Conservation (phyloP, 2,888 invertebrate species). For the Pachycephus smyrnensis region DNA sequence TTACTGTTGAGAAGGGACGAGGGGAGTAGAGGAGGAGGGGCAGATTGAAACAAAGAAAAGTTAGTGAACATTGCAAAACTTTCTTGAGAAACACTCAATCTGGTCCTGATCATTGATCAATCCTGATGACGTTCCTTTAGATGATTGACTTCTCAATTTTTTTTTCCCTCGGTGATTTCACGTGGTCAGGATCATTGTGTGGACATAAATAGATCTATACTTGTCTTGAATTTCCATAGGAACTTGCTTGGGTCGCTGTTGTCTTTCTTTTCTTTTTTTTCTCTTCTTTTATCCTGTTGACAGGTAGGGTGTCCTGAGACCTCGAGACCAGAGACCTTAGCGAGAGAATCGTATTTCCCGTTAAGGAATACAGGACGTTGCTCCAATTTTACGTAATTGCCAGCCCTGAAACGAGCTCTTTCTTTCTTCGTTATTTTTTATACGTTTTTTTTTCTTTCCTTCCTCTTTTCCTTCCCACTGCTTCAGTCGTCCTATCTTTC, state of each 20-base stretch:
- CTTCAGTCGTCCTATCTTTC: background rate
- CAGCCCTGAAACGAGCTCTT: conserved; percentile 4
- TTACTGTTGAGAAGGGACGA: background rate
- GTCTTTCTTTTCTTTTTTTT: background rate
- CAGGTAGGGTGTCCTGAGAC: background rate
- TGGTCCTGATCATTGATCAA: background rate
- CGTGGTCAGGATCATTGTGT: background rate
- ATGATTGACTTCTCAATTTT: background rate
- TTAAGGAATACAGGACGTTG: background rate
- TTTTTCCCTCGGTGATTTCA: background rate
- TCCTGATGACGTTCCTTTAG: background rate
- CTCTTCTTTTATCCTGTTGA: background rate
- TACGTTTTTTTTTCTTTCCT: background rate
- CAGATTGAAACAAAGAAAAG: background rate
- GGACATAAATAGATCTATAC: background rate
- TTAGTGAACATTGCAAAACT: background rate
- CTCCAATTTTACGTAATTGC: conserved; percentile 8
- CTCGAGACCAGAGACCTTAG: background rate
- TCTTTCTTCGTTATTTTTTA: background rate
- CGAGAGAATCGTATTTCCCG: background rate
- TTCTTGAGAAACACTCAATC: background rate
- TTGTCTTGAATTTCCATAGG: background rate
- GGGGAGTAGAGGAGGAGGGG: background rate
- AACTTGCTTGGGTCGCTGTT: background rate
- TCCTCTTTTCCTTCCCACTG: background rate